Percentiles rank a stretch among this genome's conserved stretches.
phyloP scores from a whole-genome alignment of 2,113 vertebrate genomes.

The Osmerus eperlanus region DNA sequence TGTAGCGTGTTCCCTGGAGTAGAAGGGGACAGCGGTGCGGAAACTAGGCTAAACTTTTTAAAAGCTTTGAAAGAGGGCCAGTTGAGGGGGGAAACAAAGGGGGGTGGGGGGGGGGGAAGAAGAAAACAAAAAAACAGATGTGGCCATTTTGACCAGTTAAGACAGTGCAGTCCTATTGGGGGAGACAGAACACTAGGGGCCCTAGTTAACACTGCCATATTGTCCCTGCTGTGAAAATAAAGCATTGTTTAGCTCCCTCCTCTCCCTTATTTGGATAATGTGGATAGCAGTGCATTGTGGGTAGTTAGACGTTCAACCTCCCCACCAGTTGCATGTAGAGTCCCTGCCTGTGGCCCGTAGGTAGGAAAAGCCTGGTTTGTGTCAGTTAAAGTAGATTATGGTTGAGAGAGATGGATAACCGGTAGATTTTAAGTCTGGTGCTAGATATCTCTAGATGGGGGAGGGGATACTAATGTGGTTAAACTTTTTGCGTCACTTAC shows the following conservation, averaged over 20 bases:
- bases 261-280: constrained; percentile 3
- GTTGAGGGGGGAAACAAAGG: not conserved
- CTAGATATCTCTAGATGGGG: too few species aligned
- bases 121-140: not conserved
- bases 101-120: not conserved
- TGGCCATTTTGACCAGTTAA: not conserved
- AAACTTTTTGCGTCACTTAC: too few species aligned
- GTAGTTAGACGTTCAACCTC: too few species aligned
- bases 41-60: not conserved
- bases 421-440: too few species aligned
- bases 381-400: too few species aligned
- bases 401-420: too few species aligned
- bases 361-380: too few species aligned
- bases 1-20: too few species aligned
- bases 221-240: constrained; percentile 11
- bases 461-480: too few species aligned
- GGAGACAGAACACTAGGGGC: not conserved
- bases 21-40: not conserved
- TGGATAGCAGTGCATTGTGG: too few species aligned
- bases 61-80: not conserved
- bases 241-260: constrained; percentile 29
- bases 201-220: not conserved
- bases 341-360: too few species aligned
- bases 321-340: too few species aligned
- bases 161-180: not conserved